Percentiles rank a stretch among this genome's conserved stretches.
Conservation (phyloP, 2,888 invertebrate genomes). For the Teinopalpus imperialis region DNA sequence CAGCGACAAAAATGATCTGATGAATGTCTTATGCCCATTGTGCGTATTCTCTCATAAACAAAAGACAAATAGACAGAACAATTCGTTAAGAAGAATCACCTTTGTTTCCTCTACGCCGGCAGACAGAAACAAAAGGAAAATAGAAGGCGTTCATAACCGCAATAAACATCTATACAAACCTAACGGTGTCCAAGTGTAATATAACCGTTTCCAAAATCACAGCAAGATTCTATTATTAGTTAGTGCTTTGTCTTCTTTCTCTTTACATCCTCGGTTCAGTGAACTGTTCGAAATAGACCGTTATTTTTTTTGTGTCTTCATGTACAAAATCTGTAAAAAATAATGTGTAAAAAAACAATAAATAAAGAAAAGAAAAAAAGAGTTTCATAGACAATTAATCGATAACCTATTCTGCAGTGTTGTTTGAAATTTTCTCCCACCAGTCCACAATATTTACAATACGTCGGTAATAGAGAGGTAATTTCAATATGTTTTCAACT, state of each 20-base stretch:
- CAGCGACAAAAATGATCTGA: background rate
- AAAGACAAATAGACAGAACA: slow-evolving; percentile 26
- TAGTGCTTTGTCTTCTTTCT: background rate
- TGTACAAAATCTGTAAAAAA: too few species aligned
- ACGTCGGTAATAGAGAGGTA: too few species aligned
- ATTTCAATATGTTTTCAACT: too few species aligned
- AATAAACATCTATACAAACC: slow-evolving; percentile 45
- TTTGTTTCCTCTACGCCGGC: slow-evolving; percentile 30
- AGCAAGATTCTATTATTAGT: background rate
- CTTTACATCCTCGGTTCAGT: background rate
- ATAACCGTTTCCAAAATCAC: slow-evolving; percentile 12
- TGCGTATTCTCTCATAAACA: background rate
- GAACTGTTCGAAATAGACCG: slow-evolving; percentile 1
- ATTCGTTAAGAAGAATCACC: slow-evolving; percentile 27
- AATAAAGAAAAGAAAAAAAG: too few species aligned
- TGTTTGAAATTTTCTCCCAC: too few species aligned
- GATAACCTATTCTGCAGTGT: too few species aligned
- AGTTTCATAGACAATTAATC: too few species aligned
- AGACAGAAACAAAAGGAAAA: slow-evolving; percentile 36
- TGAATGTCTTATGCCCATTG: slow-evolving; percentile 10
- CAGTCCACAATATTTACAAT: too few species aligned
- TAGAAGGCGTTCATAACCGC: slow-evolving; percentile 48
- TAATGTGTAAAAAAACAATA: too few species aligned
- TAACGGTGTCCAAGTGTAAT: slow-evolving; percentile 34
- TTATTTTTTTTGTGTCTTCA: slow-evolving; percentile 5